A percentile compares a stretch with the other conserved stretches of the same genome.
Conservation (phyloP, 2,797 vertebrate genomes). For the Acomys russatus region DNA sequence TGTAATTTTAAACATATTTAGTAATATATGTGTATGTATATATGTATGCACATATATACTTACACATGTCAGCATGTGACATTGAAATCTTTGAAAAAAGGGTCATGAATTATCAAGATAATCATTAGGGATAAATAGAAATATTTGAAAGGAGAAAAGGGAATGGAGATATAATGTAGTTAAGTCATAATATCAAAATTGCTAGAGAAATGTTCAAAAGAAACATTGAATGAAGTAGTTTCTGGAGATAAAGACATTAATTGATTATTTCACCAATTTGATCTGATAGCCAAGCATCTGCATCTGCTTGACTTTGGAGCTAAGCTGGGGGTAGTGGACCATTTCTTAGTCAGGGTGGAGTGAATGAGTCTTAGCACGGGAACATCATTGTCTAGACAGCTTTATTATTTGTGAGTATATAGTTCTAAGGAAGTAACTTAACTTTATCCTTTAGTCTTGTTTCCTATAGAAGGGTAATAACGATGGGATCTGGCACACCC, state of each 20-base stretch:
- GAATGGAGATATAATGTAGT: neutral
- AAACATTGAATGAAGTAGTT: neutral
- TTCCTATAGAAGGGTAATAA: neutral
- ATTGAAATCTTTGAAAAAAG: neutral
- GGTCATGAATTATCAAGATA: neutral
- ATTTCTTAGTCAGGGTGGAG: neutral
- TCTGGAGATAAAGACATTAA: neutral
- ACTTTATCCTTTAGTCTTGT: neutral
- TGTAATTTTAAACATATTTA: neutral
- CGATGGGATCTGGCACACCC: neutral
- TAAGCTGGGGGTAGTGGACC: neutral
- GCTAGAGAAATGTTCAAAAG: neutral
- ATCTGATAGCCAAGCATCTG: neutral
- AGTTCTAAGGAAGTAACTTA: neutral
- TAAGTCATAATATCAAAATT: neutral
- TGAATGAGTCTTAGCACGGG: neutral
- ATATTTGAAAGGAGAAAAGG: neutral
- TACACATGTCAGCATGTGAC: neutral
- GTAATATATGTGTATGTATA: neutral
- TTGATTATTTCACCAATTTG: neutral
- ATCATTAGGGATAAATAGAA: neutral
- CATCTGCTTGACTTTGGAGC: neutral
- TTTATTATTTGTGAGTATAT: neutral
- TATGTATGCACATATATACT: neutral
- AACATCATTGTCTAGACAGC: neutral